Base-by-base conservation (phyloP, 2,113 vertebrate genomes). In the Gallinago media region DNA sequence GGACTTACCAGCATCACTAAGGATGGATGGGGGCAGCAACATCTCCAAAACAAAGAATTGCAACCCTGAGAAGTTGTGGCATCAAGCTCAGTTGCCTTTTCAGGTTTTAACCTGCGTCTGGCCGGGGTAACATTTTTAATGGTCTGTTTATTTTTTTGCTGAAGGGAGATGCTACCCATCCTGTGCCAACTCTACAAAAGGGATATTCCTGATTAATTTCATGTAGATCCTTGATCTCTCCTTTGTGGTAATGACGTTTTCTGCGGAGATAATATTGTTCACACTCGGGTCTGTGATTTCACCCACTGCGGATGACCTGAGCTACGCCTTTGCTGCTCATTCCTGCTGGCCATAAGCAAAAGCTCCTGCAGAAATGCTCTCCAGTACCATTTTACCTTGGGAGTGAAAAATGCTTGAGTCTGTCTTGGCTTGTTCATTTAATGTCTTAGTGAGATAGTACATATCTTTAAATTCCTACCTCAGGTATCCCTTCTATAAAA, bases 401-500 rank as follows among this genome's bases (percentile, higher is more conserved):
- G 61, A 92, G 20, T 50, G 54, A 85, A 93, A 93, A 92, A 85
- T 54, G 22, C 13, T 82, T 63, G 66, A 72, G 40, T 78, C 70
- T 76, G 34, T 49, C 47, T 71, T 71, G 44, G 27, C 61, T 63
- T 66, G 29, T 55, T 85, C 61, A 17, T 89, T 85, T 75, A 92
- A 67, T 67, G 62, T 32, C 91, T 82, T 2, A 0, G 46, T 58
- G 66, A 66, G 49, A 63, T 47, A 83, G 79, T 22, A 73, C 49
- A 12, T 54, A 55, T 59, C 66, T 90, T 92, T 90, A 82, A 93
- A 85, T 78, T 85, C 85, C 81, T 88, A 32, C 78, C 56, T 92
- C 52, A 36, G 61, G 32, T 85, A 96, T 93, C 66, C 42, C 42
- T 38, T 85, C 82, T 50, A 73, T 94, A 94, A 93, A 93, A 85